Evolutionary conservation across 2,888 invertebrate species (phyloP).

Genomic region (Sinhomidia bicolor): DNA sequence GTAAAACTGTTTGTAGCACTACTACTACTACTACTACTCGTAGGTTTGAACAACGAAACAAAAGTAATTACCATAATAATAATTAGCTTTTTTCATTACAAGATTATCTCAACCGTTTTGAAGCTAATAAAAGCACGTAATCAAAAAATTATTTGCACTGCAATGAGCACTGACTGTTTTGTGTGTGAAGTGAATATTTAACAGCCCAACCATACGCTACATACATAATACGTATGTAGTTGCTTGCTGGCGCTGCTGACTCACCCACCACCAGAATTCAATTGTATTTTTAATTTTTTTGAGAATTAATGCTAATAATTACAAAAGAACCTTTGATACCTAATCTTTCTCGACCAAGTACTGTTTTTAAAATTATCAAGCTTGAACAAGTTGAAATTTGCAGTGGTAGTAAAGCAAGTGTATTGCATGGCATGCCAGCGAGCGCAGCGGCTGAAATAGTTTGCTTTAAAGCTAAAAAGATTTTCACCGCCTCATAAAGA

Average conservation of each 20-base stretch:
- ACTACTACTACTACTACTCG: no score
- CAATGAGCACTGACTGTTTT: neutral
- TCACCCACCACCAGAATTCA: slow-evolving; percentile 13
- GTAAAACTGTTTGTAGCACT: slow-evolving; percentile 34
- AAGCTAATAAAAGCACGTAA: slow-evolving; percentile 56
- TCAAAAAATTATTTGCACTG: slow-evolving; percentile 40
- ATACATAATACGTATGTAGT: no score
- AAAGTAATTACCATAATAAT: slow-evolving; percentile 70
- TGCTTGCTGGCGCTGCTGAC: neutral
- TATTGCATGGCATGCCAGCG: no score
- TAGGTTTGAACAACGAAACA: slow-evolving; percentile 55
- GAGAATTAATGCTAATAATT: slow-evolving; percentile 12
- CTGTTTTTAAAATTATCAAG: slow-evolving; percentile 34
- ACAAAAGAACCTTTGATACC: slow-evolving; percentile 13
- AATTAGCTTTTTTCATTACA: slow-evolving; percentile 70
- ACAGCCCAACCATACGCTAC: no score
- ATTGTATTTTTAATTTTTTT: neutral
- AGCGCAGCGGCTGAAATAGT: no score
- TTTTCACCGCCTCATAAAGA: no score
- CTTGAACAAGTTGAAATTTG: neutral
- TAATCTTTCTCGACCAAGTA: neutral
- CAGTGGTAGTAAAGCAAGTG: no score
- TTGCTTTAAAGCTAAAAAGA: no score
- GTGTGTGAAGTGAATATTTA: neutral
- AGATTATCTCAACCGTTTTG: slow-evolving; percentile 66